These are phyloP conservation scores for Thumatha senex DNA, from an alignment of 2,888 invertebrate species.

Conservation along the genomic window DNA sequence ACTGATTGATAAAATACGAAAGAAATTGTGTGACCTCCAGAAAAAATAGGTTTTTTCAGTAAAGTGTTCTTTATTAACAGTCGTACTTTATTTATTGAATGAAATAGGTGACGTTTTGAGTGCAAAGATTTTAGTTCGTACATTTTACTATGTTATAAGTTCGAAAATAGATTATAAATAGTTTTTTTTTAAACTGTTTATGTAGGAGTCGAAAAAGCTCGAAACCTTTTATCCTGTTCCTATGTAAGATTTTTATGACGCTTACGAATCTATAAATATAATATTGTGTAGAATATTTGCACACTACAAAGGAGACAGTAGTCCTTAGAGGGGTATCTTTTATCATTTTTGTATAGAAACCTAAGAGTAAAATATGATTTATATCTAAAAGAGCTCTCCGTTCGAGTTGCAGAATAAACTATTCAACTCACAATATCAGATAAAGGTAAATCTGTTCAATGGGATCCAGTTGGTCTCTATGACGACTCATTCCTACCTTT, in stretches of 20 bases:
- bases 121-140: too few relatives aligned
- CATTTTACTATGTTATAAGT: too few relatives aligned
- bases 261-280: neutral
- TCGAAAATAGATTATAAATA: too few relatives aligned
- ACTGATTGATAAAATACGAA: too few relatives aligned
- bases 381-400: constrained; percentile 58
- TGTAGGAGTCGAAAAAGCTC: too few relatives aligned
- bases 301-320: constrained; percentile 18
- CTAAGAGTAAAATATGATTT: constrained; percentile 55
- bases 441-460: constrained; percentile 71
- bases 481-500: constrained; percentile 59
- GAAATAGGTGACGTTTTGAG: too few relatives aligned
- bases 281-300: constrained; percentile 10
- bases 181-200: too few relatives aligned
- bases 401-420: constrained; percentile 64
- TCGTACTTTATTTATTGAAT: too few relatives aligned
- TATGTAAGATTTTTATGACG: neutral
- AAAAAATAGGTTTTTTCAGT: too few relatives aligned
- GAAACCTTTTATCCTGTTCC: neutral
- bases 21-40: too few relatives aligned
- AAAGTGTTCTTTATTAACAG: too few relatives aligned
- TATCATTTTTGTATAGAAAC: constrained; percentile 37
- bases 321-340: constrained; percentile 21
- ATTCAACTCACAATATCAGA: constrained; percentile 73
- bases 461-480: constrained; percentile 67